Percentiles rank a stretch among this genome's conserved stretches.
Evolutionary conservation across 2,797 vertebrate genomes (phyloP).

Genomic region (Rhinatrema bivittatum): DNA sequence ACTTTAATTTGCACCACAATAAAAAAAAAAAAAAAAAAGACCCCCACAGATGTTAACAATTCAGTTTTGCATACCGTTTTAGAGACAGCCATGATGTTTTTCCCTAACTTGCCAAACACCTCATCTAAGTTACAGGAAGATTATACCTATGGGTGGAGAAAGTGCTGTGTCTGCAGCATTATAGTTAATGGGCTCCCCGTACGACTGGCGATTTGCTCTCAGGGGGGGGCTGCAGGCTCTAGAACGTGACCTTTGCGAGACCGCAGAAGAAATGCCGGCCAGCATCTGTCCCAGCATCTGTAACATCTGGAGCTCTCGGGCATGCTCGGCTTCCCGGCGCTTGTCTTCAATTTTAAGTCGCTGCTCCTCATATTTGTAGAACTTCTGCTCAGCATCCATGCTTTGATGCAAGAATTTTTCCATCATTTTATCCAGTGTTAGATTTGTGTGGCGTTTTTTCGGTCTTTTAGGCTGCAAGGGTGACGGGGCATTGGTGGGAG

Average conservation of each 20-base stretch:
- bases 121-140: too few relatives aligned
- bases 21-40: too few relatives aligned
- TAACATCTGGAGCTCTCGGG: slow-evolving; percentile 80
- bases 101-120: too few relatives aligned
- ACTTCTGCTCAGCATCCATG: slow-evolving; percentile 75
- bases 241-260: slow-evolving; percentile 42
- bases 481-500: slow-evolving; percentile 48
- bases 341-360: slow-evolving; percentile 77
- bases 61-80: too few relatives aligned
- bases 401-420: slow-evolving; percentile 86
- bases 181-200: slow-evolving; percentile 48
- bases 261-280: slow-evolving; percentile 56
- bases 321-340: slow-evolving; percentile 71
- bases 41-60: too few relatives aligned
- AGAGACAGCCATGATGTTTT: too few relatives aligned
- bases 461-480: slow-evolving; percentile 60
- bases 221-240: slow-evolving; percentile 42
- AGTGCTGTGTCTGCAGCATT: slow-evolving; percentile 42
- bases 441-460: slow-evolving; percentile 67
- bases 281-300: slow-evolving; percentile 89
- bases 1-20: too few relatives aligned
- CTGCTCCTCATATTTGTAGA: slow-evolving; percentile 81
- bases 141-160: slow-evolving; percentile 50
- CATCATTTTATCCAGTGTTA: slow-evolving; percentile 83
- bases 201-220: slow-evolving; percentile 41